phyloP scores from a whole-genome alignment of 2,113 vertebrate species.

The Sprattus sprattus region DNA sequence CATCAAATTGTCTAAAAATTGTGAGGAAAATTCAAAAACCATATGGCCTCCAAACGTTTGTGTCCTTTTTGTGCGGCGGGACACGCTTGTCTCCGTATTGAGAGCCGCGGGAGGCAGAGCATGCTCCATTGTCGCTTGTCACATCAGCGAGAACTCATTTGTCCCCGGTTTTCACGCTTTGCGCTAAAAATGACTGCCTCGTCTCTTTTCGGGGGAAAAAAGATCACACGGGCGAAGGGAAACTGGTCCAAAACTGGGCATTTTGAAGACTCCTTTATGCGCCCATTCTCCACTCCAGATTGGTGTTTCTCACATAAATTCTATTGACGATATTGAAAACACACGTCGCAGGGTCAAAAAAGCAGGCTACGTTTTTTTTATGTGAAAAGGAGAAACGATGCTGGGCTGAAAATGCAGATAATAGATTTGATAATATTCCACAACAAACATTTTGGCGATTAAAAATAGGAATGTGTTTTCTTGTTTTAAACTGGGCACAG shows the following conservation, averaged over 20 bases:
- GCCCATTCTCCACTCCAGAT: constrained; percentile 75
- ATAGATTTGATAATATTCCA: neutral
- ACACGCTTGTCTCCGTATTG: constrained; percentile 83
- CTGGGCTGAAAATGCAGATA: constrained; percentile 32
- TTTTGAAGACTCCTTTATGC: constrained; percentile 46
- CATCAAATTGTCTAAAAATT: constrained; percentile 96
- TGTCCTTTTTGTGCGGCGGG: constrained; percentile 80
- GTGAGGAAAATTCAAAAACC: constrained; percentile 92
- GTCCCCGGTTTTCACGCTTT: constrained; percentile 90
- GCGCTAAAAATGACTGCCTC: constrained; percentile 86
- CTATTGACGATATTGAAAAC: constrained; percentile 74
- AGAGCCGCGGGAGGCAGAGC: constrained; percentile 83
- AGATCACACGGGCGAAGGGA: constrained; percentile 80
- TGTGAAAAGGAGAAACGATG: constrained; percentile 43
- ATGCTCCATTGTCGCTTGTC: constrained; percentile 88
- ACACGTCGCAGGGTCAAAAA: constrained; percentile 64
- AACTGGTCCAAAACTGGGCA: constrained; percentile 67
- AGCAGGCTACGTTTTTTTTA: constrained; percentile 62
- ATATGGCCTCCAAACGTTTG: constrained; percentile 92
- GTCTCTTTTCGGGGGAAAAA: constrained; percentile 81
- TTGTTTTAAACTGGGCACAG: neutral
- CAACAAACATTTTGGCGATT: neutral
- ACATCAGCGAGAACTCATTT: constrained; percentile 89
- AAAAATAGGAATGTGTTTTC: neutral
- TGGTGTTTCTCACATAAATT: constrained; percentile 90